Conservation (phyloP, 2,888 invertebrate species). For the Drosophila austrosaltans region DNA sequence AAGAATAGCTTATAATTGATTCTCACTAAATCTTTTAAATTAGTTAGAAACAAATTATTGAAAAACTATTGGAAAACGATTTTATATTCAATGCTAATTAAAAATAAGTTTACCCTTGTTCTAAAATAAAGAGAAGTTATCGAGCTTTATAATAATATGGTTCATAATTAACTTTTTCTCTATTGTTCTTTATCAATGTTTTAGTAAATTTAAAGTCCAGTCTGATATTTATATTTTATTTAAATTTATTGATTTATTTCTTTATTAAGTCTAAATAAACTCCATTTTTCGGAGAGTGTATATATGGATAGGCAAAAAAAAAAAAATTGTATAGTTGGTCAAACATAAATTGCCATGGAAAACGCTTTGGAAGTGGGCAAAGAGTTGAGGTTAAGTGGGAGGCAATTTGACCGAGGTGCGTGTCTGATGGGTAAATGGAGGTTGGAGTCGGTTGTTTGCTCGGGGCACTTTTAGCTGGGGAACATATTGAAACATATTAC, state of each 20-base stretch:
- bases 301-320: background rate
- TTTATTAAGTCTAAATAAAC: background rate
- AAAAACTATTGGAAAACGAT: no score
- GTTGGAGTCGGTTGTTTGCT: conserved; percentile 16
- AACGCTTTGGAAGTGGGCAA: conserved; percentile 21
- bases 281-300: conserved; percentile 4
- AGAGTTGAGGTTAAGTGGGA: conserved; percentile 1
- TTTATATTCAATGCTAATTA: no score
- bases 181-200: no score
- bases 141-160: no score
- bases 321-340: conserved; percentile 13
- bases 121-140: no score
- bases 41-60: no score
- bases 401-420: conserved; percentile 1
- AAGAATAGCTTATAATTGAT: no score
- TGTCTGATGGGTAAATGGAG: background rate
- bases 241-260: background rate
- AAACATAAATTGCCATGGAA: conserved; percentile 53
- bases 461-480: conserved; percentile 39
- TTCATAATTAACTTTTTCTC: no score
- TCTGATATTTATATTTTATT: background rate
- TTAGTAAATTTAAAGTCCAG: background rate
- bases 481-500: conserved; percentile 66
- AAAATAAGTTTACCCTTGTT: no score
- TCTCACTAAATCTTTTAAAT: no score